Base-by-base conservation (phyloP, 2,888 invertebrate genomes). In the Erynnis tages region DNA sequence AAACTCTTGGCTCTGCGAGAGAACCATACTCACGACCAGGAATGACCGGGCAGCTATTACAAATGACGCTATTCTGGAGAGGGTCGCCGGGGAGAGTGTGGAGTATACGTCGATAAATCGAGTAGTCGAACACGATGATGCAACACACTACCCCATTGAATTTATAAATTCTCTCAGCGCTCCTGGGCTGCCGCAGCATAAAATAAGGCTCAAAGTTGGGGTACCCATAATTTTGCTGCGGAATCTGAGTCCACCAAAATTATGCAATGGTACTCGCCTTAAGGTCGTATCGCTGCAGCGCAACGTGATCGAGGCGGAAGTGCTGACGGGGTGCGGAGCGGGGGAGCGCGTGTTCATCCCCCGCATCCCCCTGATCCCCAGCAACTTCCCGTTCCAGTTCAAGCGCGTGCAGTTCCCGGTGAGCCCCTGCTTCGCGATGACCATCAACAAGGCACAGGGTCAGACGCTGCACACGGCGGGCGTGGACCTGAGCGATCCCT, bases 111-210 rank as follows among this genome's bases (percentile, higher is more conserved):
- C 29, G 19, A 41, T 47, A 44, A 50, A 52, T 27, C 55, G 45
- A 49, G 43, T 60, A 32, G 34, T 57, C 5, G 54, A 65, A 37
- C 29, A 57, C 47, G 34, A 56, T 34, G 53, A 52, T 21, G 54
- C 59, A 45, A 62, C 60, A 30, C 56, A 52, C 38, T 60, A 63
- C 43, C 56, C 63, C 11, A 46, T 60, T 43, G 59, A 60, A 49
- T 65, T 63, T 59, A 56, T 59, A 47, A 57, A 57, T 38, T 60
- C 61, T 52, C 56, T 61, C 32, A 59, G 45, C 48, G 38, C 48
- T 13, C 43, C 59, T 27, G 59, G 62, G 29, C 57, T 65, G 19
- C 60, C 61, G 11, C 47, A 55, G 37, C 59, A 61, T 29, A n/a
- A 38, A 32, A 52, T 55, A 34, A 30, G 4, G 25, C 41, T 57